Evolutionary conservation across 2,888 invertebrate genomes (phyloP).

Genomic region (Polydrusus tereticollis): DNA sequence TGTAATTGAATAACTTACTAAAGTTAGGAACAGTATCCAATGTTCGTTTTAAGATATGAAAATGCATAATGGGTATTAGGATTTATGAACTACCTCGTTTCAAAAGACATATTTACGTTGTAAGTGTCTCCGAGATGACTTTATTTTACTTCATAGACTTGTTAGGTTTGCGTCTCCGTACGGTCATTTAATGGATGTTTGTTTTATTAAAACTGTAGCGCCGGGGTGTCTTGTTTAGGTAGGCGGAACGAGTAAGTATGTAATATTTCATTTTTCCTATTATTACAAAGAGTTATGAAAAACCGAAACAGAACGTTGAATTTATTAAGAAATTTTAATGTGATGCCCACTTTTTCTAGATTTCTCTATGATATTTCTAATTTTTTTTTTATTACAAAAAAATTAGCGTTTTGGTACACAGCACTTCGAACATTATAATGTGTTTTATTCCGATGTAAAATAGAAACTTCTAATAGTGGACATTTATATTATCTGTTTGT

Average conservation of each 20-base stretch:
- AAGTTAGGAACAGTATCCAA: slow-evolving; percentile 28
- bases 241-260: background rate
- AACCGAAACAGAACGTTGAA: no score
- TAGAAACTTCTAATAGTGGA: no score
- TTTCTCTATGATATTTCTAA: no score
- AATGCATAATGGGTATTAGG: slow-evolving; percentile 20
- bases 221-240: background rate
- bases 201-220: background rate
- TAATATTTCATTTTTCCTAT: background rate
- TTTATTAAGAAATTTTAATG: no score
- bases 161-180: slow-evolving; percentile 1
- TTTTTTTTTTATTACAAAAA: no score
- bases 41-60: slow-evolving; percentile 32
- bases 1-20: slow-evolving; percentile 28
- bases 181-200: slow-evolving; percentile 12
- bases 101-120: slow-evolving; percentile 31
- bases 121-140: slow-evolving; percentile 15
- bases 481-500: no score
- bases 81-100: slow-evolving; percentile 32
- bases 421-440: no score
- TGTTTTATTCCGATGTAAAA: no score
- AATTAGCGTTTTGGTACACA: no score
- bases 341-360: no score
- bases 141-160: slow-evolving; percentile 22
- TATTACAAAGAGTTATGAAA: background rate